Evolutionary conservation across 2,888 invertebrate species (phyloP).

Genomic region (Strigamia crassipes): DNA sequence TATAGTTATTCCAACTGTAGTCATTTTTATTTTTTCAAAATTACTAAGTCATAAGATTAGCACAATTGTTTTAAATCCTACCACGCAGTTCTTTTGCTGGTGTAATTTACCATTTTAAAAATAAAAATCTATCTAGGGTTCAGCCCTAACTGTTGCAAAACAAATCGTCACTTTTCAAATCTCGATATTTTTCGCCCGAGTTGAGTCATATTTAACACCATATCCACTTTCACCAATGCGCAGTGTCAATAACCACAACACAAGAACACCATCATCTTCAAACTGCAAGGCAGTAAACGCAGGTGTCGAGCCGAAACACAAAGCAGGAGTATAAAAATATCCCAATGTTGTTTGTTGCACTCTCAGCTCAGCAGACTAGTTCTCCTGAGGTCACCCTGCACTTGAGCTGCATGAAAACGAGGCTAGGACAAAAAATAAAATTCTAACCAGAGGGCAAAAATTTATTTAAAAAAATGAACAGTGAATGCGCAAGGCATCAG

Average conservation of each 20-base stretch:
- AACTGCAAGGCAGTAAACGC: background rate
- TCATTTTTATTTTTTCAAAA: background rate
- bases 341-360: background rate
- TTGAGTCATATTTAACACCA: background rate
- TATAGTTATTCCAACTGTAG: slow-evolving; percentile 5
- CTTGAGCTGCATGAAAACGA: slow-evolving; percentile 10
- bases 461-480: background rate
- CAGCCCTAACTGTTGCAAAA: no score
- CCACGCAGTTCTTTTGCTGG: no score
- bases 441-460: background rate
- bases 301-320: background rate
- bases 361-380: slow-evolving; percentile 7
- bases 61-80: no score
- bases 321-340: background rate
- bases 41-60: background rate
- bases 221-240: background rate
- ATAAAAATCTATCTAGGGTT: no score
- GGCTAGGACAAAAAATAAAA: background rate
- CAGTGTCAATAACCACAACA: background rate
- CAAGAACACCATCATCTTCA: background rate
- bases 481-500: slow-evolving; percentile 3
- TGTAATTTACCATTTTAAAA: no score
- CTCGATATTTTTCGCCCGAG: background rate
- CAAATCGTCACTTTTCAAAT: background rate
- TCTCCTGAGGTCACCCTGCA: background rate